Conservation (phyloP, 2,797 vertebrate species). For the Dipus sagitta region DNA sequence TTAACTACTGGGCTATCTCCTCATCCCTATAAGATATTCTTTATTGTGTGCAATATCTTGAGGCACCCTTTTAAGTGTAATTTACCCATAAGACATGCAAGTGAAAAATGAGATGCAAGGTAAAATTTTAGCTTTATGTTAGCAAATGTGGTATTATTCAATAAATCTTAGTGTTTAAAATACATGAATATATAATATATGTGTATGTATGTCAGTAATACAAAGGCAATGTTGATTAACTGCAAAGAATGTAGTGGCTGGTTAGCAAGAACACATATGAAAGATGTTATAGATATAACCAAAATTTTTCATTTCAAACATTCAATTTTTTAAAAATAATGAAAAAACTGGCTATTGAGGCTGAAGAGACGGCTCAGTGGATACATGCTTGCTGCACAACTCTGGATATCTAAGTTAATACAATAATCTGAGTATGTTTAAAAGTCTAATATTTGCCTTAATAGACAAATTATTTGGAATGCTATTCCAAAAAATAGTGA, state of each 20-base stretch:
- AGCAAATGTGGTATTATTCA: constrained; percentile 40
- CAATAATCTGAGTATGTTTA: not conserved
- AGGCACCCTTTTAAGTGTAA: not conserved
- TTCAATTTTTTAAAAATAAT: constrained; percentile 46
- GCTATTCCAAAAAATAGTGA: not conserved
- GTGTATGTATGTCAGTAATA: not conserved
- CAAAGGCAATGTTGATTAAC: not conserved
- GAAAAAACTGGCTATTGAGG: not conserved
- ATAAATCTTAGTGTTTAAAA: not conserved
- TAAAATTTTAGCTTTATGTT: constrained; percentile 49
- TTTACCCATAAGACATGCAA: not conserved
- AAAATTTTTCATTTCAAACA: constrained; percentile 41
- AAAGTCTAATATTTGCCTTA: constrained; percentile 42
- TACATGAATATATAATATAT: not conserved
- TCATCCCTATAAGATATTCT: no score
- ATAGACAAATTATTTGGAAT: constrained; percentile 20
- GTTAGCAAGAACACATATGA: constrained; percentile 26
- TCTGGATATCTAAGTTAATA: not conserved
- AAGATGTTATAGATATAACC: not conserved
- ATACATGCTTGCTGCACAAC: no score
- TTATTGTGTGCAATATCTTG: not conserved
- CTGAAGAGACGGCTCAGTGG: no score
- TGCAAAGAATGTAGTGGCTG: not conserved
- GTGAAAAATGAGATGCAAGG: not conserved
- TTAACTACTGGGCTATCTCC: not conserved